These are phyloP conservation scores for Xiphorhynchus elegans DNA, from an alignment of 2,113 vertebrate genomes.

Conservation along the genomic window DNA sequence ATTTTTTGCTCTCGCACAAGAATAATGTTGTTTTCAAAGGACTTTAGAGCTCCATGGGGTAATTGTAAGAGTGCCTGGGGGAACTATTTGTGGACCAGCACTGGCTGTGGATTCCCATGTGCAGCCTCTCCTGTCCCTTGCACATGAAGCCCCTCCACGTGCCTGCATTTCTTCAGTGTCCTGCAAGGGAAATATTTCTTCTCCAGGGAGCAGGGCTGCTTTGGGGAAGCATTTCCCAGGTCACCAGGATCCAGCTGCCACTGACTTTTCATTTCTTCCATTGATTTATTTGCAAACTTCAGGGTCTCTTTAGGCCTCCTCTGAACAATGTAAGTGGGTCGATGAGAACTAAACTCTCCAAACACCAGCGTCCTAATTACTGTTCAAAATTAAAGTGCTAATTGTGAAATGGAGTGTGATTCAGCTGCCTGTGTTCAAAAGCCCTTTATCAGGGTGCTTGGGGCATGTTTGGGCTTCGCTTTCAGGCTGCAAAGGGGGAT, in stretches of 20 bases:
- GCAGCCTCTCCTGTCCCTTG: neutral
- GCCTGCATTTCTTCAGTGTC: neutral
- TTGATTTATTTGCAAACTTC: conserved; percentile 9
- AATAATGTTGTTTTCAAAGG: neutral
- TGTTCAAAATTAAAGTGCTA: conserved; percentile 7
- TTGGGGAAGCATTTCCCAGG: neutral
- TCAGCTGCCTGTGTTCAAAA: neutral
- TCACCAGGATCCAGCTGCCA: neutral
- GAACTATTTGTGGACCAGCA: neutral
- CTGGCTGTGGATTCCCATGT: neutral
- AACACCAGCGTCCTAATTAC: neutral
- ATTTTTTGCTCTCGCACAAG: neutral
- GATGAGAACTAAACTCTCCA: neutral
- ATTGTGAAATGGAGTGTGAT: neutral
- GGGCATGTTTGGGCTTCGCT: neutral
- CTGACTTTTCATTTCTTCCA: neutral
- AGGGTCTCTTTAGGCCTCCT: neutral
- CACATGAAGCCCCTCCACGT: neutral
- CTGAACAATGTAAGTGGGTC: conserved; percentile 3
- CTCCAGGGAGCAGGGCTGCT: neutral
- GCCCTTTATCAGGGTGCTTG: neutral
- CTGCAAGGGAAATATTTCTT: neutral
- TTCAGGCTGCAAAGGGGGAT: neutral
- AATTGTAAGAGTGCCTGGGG: neutral
- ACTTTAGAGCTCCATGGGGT: fast-evolving